Conservation (phyloP, 1,140 invertebrate genomes). For the Wiebesia pumilae region DNA sequence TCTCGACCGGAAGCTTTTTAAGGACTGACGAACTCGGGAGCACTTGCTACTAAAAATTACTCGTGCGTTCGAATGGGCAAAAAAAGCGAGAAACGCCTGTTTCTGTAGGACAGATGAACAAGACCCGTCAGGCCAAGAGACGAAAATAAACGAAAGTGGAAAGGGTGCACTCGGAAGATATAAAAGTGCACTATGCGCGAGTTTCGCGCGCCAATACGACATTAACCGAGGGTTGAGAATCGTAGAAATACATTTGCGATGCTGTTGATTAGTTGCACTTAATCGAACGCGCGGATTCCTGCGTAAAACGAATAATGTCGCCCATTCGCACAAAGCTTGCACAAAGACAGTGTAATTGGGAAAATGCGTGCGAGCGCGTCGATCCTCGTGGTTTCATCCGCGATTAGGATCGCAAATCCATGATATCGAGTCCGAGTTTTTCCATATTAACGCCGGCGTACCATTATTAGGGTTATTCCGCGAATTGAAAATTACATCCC, state of each 20-base stretch:
- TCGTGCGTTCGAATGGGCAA: neutral
- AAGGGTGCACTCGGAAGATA: neutral
- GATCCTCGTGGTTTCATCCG: too few relatives aligned
- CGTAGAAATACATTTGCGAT: neutral
- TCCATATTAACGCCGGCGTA: too few relatives aligned
- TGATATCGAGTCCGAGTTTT: too few relatives aligned
- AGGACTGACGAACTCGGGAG: neutral
- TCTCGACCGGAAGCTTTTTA: slow-evolving; percentile 3
- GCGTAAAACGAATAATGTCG: neutral
- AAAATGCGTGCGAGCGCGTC: neutral
- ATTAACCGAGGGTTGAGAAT: neutral
- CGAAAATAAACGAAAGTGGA: neutral
- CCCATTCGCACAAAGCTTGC: neutral
- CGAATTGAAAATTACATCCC: too few relatives aligned
- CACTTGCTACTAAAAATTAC: neutral
- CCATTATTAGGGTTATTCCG: too few relatives aligned
- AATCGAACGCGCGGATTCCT: neutral
- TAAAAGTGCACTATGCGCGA: neutral
- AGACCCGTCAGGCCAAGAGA: neutral
- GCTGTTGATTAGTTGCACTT: neutral
- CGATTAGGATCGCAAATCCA: too few relatives aligned
- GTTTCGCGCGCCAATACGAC: neutral
- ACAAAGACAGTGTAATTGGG: neutral
- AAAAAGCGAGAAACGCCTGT: neutral
- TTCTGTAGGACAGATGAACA: neutral